A percentile compares a stretch with the other conserved stretches of the same genome.
These are phyloP conservation scores for Condylura cristata DNA, from an alignment of 2,113 vertebrate genomes.

Conservation along the genomic window DNA sequence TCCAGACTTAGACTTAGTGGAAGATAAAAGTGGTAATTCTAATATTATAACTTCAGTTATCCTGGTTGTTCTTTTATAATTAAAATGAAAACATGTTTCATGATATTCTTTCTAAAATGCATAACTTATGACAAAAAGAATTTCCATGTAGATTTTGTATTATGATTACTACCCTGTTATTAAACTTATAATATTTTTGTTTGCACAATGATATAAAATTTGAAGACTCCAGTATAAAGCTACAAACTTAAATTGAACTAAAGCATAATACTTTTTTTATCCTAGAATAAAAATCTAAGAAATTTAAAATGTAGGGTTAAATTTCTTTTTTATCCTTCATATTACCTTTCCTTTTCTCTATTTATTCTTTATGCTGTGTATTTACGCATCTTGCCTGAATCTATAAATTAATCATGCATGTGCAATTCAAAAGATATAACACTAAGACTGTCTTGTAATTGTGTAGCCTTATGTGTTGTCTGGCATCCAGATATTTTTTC, in stretches of 20 bases:
- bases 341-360: not conserved
- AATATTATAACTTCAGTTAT: not conserved
- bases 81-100: not conserved
- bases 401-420: not conserved
- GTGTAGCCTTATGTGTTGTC: not conserved
- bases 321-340: not conserved
- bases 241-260: not conserved
- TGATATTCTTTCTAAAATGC: slow-evolving; percentile 29
- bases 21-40: too few species aligned
- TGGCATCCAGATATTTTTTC: not conserved
- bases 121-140: not conserved
- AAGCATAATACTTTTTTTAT: not conserved
- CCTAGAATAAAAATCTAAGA: not conserved
- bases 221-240: not conserved
- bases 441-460: slow-evolving; percentile 33
- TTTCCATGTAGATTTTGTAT: not conserved
- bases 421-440: slow-evolving; percentile 21
- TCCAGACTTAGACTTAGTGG: too few species aligned
- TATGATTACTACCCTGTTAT: not conserved
- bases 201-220: not conserved
- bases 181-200: not conserved
- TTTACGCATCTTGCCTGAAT: slow-evolving; percentile 18
- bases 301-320: too few species aligned
- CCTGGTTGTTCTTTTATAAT: slow-evolving; percentile 19
- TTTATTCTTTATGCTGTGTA: not conserved